These are phyloP conservation scores for Bradypodion pumilum DNA, from an alignment of 2,797 vertebrate species.

Conservation along the genomic window DNA sequence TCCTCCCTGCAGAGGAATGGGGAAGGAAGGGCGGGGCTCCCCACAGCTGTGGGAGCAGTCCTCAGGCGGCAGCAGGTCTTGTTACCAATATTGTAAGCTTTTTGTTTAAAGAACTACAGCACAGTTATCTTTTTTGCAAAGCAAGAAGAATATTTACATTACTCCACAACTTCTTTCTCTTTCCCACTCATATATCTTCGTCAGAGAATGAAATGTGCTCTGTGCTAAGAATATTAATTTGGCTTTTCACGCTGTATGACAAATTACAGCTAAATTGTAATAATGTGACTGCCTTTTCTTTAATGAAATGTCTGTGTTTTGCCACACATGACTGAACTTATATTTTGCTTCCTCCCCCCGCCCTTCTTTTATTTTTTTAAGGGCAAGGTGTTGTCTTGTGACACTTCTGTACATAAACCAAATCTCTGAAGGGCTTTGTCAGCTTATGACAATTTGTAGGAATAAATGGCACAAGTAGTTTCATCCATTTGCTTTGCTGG, in stretches of 20 bases:
- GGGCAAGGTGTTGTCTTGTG: not conserved
- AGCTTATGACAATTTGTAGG: not conserved
- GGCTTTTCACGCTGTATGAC: slow-evolving; percentile 17
- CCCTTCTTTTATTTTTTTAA: not conserved
- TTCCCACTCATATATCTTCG: not conserved
- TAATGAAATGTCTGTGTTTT: slow-evolving; percentile 14
- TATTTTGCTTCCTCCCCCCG: not conserved
- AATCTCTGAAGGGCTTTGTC: not conserved
- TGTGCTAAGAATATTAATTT: slow-evolving; percentile 33
- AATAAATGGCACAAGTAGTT: not conserved
- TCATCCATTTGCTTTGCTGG: not conserved
- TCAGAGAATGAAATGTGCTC: not conserved
- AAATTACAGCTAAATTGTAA: slow-evolving; percentile 32
- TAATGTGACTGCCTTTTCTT: slow-evolving; percentile 17
- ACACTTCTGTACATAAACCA: not conserved
- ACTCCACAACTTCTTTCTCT: not conserved
- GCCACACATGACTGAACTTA: slow-evolving; percentile 2
- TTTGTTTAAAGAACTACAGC: not conserved
- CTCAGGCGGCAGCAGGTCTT: too few relatives aligned
- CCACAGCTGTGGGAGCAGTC: too few relatives aligned
- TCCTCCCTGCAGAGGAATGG: too few relatives aligned
- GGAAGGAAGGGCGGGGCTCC: too few relatives aligned
- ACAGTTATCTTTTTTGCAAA: not conserved
- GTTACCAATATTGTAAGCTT: not conserved
- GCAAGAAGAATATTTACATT: not conserved